Evolutionary conservation across 2,888 invertebrate genomes (phyloP), one percentile per base, ranked within the genome.

Genomic region (Monochamus alternatus): DNA sequence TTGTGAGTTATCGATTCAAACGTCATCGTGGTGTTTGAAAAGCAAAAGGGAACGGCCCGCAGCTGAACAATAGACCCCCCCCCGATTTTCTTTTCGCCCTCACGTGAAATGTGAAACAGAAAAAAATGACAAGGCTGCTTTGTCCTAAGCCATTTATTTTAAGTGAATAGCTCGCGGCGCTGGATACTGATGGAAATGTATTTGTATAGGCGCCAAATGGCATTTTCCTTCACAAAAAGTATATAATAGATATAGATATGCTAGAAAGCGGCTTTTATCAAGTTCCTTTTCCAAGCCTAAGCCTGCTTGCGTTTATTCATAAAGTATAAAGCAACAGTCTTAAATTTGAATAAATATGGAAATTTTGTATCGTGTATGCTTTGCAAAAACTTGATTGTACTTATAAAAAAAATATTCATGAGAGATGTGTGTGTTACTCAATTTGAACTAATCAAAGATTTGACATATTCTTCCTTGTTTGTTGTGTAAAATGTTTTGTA

Each of bases 91-190:
- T 65, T 65, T 63, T 14, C 14, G 7, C 44, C 5, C n/a, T 31
- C 43, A 44, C 63, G 44, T 43, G 63, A 14, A 38, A 38, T 38
- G 38, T 38, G 38, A 38, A 38, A 38, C 38, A 38, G 38, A 38
- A 63, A 63, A 63, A 63, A 43, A 44, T 38, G 63, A 63, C 63
- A 44, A 14, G 30, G 63, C 38, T 7, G 60, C 44, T 63, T 63
- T 44, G 55, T 38, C 38, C 44, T 63, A 55, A 55, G 63, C 43
- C 63, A 63, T 44, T 63, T 44, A 63, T n/a, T 63, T 44, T 44
- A 63, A 14, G 12, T 44, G 38, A 63, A 44, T 63, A 44, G 63
- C 55, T n/a, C n/a, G 7, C 63, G 44, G 43, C 38, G n/a, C 43
- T 63, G 43, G 44, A 63, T 63, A 14, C 22, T 63, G 14, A 14